These are phyloP conservation scores for Bombus cullumanus DNA, from an alignment of 1,140 invertebrate species.

Conservation along the genomic window DNA sequence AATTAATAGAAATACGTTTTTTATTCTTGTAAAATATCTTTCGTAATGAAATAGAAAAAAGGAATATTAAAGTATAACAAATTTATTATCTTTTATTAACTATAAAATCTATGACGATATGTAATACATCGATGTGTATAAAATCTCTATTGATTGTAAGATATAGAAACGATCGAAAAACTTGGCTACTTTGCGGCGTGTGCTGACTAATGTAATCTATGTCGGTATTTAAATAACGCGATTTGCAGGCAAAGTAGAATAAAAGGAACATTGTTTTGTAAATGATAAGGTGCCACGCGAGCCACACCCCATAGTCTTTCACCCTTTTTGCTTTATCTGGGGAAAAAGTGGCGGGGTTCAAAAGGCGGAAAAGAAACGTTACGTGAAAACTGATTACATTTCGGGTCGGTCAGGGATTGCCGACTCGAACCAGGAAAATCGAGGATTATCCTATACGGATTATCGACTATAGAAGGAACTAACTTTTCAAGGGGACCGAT, in stretches of 20 bases:
- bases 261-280: constrained; percentile 29
- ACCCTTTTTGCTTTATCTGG: constrained; percentile 31
- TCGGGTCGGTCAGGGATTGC: constrained; percentile 14
- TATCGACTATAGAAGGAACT: constrained; percentile 12
- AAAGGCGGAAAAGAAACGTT: constrained; percentile 44
- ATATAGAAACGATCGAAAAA: neutral
- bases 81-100: neutral
- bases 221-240: neutral
- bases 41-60: neutral
- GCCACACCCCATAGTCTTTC: constrained; percentile 15
- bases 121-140: too few species aligned
- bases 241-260: constrained; percentile 26
- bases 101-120: neutral
- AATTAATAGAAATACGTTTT: too few species aligned
- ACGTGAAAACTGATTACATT: constrained; percentile 48
- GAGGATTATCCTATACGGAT: constrained; percentile 39
- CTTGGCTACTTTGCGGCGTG: neutral
- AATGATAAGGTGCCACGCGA: constrained; percentile 45
- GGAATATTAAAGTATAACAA: too few species aligned
- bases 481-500: neutral
- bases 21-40: neutral
- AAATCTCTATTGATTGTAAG: neutral
- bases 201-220: constrained; percentile 1
- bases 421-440: constrained; percentile 28
- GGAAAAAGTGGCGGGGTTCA: neutral